Conservation (phyloP, 92 coral and sea anemone species). For the Blastomussa wellsi region DNA sequence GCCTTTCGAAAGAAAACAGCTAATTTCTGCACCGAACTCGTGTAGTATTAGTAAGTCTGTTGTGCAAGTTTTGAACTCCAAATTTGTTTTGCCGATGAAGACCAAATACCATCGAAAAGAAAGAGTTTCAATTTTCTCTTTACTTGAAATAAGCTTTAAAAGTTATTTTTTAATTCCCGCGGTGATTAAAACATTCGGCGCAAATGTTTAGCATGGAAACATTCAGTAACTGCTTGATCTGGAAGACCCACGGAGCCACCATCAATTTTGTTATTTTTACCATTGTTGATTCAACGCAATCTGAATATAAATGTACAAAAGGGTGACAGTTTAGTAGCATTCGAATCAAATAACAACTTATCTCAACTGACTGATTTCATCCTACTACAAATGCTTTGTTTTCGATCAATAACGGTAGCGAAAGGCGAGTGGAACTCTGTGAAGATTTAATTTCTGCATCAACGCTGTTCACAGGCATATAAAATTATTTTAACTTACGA, state of each 20-base stretch:
- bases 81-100: not conserved
- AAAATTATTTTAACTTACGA: slow-evolving; percentile 7
- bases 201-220: not conserved
- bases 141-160: not conserved
- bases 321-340: slow-evolving; percentile 4
- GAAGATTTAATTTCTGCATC: not conserved
- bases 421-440: not conserved
- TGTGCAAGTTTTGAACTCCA: not conserved
- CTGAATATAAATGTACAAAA: not conserved
- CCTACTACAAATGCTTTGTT: not conserved
- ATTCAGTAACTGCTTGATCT: not conserved
- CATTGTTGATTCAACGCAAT: slow-evolving; percentile 10
- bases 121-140: not conserved
- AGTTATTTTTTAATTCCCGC: not conserved
- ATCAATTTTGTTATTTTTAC: not conserved
- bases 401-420: not conserved
- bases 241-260: not conserved
- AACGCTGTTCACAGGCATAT: not conserved
- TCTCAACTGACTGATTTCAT: not conserved
- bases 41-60: not conserved
- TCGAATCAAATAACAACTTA: not conserved
- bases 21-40: not conserved
- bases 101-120: not conserved
- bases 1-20: not conserved
- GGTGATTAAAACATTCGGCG: not conserved